Percentiles rank a stretch among this genome's conserved stretches.
Evolutionary conservation across 2,888 invertebrate genomes (phyloP).

Genomic region (Ormyrus thymus): DNA sequence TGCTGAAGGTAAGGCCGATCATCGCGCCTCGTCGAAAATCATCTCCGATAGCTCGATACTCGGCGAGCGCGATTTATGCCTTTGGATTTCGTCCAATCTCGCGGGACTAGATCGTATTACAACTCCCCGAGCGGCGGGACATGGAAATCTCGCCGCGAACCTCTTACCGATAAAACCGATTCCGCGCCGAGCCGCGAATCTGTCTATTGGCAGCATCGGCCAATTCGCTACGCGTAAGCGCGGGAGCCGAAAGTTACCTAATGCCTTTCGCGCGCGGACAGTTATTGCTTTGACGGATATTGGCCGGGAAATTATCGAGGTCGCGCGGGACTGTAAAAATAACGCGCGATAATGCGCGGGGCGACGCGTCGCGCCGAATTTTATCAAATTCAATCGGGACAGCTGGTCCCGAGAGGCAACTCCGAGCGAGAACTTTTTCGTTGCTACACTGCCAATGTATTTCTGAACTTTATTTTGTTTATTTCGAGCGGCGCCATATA

Average conservation of each 20-base stretch:
- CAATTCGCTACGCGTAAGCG: too few species aligned
- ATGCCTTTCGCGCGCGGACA: too few species aligned
- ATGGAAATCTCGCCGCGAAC: neutral
- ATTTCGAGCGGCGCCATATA: too few species aligned
- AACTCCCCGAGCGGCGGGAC: slow-evolving; percentile 21
- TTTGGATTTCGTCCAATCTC: slow-evolving; percentile 49
- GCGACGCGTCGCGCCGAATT: too few species aligned
- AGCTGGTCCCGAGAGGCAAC: too few species aligned
- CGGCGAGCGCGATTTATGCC: slow-evolving; percentile 26
- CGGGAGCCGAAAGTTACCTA: too few species aligned
- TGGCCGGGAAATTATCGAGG: too few species aligned
- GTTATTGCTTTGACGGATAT: too few species aligned
- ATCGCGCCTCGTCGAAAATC: neutral
- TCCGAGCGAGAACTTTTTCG: neutral
- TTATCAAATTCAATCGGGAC: too few species aligned
- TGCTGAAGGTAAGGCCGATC: slow-evolving; percentile 85
- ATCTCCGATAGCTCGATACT: slow-evolving; percentile 3
- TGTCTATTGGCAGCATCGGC: neutral
- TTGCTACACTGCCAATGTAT: neutral
- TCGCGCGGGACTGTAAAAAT: too few species aligned
- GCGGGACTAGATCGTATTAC: slow-evolving; percentile 46
- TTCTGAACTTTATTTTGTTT: slow-evolving; percentile 17
- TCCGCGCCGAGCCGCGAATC: neutral
- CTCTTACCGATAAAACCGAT: neutral
- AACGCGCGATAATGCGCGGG: too few species aligned